Conservation (phyloP, 2,113 vertebrate species). For the Malaclemys terrapin region DNA sequence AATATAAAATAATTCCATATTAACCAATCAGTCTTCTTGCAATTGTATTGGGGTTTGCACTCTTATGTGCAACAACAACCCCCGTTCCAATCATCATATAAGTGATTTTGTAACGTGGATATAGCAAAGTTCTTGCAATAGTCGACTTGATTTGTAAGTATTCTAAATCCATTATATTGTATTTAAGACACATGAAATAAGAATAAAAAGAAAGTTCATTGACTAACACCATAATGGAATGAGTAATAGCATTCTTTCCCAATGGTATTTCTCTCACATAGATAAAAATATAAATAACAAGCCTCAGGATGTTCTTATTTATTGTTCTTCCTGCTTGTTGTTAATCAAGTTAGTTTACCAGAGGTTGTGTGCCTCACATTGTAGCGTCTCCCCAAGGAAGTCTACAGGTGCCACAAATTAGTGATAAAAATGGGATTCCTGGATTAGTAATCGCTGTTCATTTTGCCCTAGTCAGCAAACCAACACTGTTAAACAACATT, state of each 20-base stretch:
- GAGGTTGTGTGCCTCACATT: not conserved
- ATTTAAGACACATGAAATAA: not conserved
- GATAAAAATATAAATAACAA: not conserved
- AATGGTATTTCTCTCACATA: not conserved
- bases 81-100: not conserved
- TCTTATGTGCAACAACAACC: not conserved
- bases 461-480: not conserved
- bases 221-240: not conserved
- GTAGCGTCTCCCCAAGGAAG: rapidly evolving
- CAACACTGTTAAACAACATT: not conserved
- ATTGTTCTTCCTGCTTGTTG: not conserved
- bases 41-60: not conserved
- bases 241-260: not conserved
- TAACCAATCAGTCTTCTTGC: not conserved
- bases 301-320: rapidly evolving
- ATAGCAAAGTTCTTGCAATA: not conserved
- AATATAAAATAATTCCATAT: not conserved
- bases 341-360: not conserved
- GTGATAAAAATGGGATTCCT: rapidly evolving
- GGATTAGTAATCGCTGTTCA: rapidly evolving
- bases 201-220: not conserved
- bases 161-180: not conserved
- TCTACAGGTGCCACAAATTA: not conserved
- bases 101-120: rapidly evolving
- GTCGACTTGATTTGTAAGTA: not conserved